Evolutionary conservation across 2,797 vertebrate species (phyloP).

Genomic region (Rhincodon typus): DNA sequence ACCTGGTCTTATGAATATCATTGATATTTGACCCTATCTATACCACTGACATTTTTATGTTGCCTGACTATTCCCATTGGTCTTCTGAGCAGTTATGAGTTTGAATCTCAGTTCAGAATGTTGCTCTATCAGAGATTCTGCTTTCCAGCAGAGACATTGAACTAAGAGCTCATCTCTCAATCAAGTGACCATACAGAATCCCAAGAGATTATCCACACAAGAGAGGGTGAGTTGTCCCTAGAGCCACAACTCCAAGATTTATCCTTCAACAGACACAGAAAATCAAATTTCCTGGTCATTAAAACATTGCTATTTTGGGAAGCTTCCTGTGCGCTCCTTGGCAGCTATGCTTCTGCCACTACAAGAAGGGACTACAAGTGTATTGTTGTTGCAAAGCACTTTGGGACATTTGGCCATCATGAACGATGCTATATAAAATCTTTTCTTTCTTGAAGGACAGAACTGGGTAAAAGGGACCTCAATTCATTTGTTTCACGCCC

Average conservation of each 20-base stretch:
- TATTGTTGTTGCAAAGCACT: neutral
- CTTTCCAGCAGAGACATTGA: neutral
- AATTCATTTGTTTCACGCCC: neutral
- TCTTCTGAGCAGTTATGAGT: neutral
- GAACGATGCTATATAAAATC: neutral
- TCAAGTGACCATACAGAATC: neutral
- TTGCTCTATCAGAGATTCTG: neutral
- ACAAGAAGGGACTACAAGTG: neutral
- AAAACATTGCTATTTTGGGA: neutral
- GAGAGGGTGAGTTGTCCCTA: neutral
- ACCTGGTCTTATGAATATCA: too few species aligned
- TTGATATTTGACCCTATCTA: too few species aligned
- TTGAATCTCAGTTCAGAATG: neutral
- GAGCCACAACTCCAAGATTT: neutral
- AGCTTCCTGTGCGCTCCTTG: neutral
- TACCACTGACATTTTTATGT: too few species aligned
- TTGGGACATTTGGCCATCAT: neutral
- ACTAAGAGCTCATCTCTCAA: neutral
- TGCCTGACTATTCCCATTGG: neutral
- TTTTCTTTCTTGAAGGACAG: neutral
- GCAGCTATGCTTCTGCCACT: neutral
- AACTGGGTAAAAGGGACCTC: neutral
- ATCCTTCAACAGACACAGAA: neutral
- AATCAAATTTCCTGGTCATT: neutral
- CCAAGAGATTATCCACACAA: neutral